phyloP scores from a whole-genome alignment of 2,113 vertebrate genomes.

The Tonatia bakeri region DNA sequence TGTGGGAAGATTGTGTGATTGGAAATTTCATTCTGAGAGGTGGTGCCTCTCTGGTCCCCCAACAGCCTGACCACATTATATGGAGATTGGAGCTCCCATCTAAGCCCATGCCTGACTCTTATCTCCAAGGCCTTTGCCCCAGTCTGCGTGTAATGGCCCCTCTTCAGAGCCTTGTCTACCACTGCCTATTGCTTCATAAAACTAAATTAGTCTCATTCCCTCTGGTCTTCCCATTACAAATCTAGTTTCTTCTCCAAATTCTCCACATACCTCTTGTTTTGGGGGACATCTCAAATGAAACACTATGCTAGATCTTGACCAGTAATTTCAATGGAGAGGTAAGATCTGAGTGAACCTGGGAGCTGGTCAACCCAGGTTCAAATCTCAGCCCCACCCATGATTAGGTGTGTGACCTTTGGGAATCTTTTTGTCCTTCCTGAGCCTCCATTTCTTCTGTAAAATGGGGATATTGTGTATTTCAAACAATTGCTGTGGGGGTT shows the following conservation, averaged over 20 bases:
- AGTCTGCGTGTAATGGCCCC: accelerated
- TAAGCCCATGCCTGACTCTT: background rate
- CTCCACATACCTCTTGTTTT: background rate
- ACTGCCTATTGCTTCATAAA: background rate
- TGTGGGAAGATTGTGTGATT: background rate
- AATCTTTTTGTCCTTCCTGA: background rate
- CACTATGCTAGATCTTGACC: background rate
- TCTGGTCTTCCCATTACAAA: background rate
- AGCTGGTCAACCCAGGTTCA: background rate
- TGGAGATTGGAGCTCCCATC: background rate
- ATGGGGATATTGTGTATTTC: background rate
- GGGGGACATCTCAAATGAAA: background rate
- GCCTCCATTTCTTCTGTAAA: background rate
- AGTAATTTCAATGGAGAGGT: background rate
- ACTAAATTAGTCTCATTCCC: background rate
- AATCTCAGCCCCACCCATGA: background rate
- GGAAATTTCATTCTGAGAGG: background rate
- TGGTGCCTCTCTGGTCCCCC: background rate
- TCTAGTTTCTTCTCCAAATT: background rate
- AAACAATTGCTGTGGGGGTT: background rate
- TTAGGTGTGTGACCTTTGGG: background rate
- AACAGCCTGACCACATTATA: background rate
- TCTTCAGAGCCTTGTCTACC: background rate
- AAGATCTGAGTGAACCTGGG: background rate
- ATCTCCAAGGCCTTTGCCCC: background rate